Evolutionary conservation across 2,888 invertebrate genomes (phyloP).

Genomic region (Pedicia rivosa): DNA sequence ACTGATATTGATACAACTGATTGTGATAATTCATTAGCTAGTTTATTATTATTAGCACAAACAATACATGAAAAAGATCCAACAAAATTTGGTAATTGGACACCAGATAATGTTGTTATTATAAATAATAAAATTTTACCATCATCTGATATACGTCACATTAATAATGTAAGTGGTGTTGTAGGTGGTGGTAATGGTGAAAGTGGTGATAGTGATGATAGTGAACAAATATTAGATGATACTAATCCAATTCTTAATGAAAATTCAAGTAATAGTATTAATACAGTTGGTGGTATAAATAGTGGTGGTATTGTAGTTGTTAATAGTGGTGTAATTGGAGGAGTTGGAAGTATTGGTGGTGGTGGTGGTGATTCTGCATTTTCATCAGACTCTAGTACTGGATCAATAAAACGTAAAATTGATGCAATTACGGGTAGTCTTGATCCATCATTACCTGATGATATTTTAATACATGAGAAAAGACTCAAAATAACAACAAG

Average conservation of each 20-base stretch:
- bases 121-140: neutral
- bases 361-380: neutral
- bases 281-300: neutral
- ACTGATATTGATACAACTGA: slow-evolving; percentile 94
- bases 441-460: neutral
- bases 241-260: neutral
- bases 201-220: slow-evolving; percentile 10
- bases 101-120: neutral
- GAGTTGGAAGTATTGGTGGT: neutral
- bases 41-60: slow-evolving; percentile 65
- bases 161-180: slow-evolving; percentile 5
- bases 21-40: slow-evolving; percentile 85
- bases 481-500: slow-evolving; percentile 11
- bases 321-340: neutral
- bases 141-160: neutral
- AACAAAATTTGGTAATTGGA: slow-evolving; percentile 42
- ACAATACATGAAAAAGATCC: slow-evolving; percentile 71
- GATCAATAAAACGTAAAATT: slow-evolving; percentile 11
- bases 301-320: neutral
- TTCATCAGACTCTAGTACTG: slow-evolving; percentile 1
- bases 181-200: slow-evolving; percentile 4
- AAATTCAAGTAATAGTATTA: neutral
- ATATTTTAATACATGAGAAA: no score
- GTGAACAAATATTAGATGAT: slow-evolving; percentile 5
- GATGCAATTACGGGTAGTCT: slow-evolving; percentile 5